These are phyloP conservation scores for Odontomyia ornata DNA, from an alignment of 2,888 invertebrate genomes.

Conservation along the genomic window DNA sequence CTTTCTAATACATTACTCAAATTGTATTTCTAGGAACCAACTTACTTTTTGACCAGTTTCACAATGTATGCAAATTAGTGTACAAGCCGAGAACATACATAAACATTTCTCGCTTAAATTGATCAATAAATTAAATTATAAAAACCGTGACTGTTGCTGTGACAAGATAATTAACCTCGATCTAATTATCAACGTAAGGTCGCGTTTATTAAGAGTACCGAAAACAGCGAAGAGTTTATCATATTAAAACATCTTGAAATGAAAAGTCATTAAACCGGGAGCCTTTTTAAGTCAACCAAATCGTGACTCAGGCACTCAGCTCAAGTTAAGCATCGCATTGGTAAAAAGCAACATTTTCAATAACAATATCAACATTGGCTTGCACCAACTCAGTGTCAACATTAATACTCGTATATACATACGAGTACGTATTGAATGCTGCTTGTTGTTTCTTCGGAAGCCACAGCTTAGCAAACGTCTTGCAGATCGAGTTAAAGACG, in stretches of 20 bases:
- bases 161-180: conserved; percentile 43
- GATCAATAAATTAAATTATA: conserved; percentile 35
- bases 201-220: conserved; percentile 38
- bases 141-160: conserved; percentile 39
- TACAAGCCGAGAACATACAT: too few relatives aligned
- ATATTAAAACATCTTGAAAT: conserved; percentile 13
- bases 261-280: conserved; percentile 32
- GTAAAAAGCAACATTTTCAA: conserved; percentile 30
- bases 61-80: too few relatives aligned
- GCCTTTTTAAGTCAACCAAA: conserved; percentile 27
- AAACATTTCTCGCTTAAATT: not conserved
- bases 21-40: too few relatives aligned
- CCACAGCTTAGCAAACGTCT: not conserved
- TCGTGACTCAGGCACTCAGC: conserved; percentile 34
- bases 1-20: too few relatives aligned
- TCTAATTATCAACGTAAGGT: conserved; percentile 41
- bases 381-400: not conserved
- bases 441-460: too few relatives aligned
- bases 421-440: too few relatives aligned
- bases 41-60: too few relatives aligned
- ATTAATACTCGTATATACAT: not conserved
- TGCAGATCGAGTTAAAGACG: not conserved
- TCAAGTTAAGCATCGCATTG: not conserved
- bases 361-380: conserved; percentile 26
- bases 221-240: conserved; percentile 32